These are phyloP conservation scores for Drosophila kikkawai DNA, from an alignment of 1,140 invertebrate genomes.

Conservation along the genomic window DNA sequence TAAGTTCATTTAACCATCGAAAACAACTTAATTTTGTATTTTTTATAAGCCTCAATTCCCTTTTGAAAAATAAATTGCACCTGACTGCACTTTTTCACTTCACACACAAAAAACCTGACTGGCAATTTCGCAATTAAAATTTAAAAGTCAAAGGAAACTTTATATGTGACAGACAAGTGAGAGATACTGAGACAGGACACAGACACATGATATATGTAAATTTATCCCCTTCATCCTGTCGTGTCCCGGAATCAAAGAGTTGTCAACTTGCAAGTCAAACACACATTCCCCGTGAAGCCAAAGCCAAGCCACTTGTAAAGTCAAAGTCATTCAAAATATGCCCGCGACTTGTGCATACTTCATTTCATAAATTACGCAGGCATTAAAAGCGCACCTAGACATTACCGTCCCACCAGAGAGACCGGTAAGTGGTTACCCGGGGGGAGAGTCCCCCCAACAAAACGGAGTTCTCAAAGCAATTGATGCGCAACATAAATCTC, in stretches of 20 bases:
- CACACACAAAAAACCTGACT: not conserved
- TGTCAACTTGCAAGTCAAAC: slow-evolving; percentile 44
- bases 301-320: slow-evolving; percentile 37
- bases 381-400: slow-evolving; percentile 73
- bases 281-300: slow-evolving; percentile 10
- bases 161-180: slow-evolving; percentile 2
- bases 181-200: slow-evolving; percentile 4
- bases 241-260: slow-evolving; percentile 33
- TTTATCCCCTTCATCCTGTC: not conserved
- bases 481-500: slow-evolving; percentile 81
- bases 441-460: not conserved
- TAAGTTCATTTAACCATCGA: not conserved
- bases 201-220: slow-evolving; percentile 13
- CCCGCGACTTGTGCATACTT: slow-evolving; percentile 66
- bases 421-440: slow-evolving; percentile 3
- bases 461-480: slow-evolving; percentile 59
- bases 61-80: not conserved
- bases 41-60: not conserved
- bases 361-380: slow-evolving; percentile 79
- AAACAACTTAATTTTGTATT: not conserved
- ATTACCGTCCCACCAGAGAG: slow-evolving; percentile 27
- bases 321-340: slow-evolving; percentile 59
- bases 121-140: slow-evolving; percentile 23
- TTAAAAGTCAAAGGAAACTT: slow-evolving; percentile 6
- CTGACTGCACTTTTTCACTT: slow-evolving; percentile 6